Percentiles rank a stretch among this genome's conserved stretches.
Conservation (phyloP, 2,888 invertebrate genomes). For the Yponomeuta malinellus region DNA sequence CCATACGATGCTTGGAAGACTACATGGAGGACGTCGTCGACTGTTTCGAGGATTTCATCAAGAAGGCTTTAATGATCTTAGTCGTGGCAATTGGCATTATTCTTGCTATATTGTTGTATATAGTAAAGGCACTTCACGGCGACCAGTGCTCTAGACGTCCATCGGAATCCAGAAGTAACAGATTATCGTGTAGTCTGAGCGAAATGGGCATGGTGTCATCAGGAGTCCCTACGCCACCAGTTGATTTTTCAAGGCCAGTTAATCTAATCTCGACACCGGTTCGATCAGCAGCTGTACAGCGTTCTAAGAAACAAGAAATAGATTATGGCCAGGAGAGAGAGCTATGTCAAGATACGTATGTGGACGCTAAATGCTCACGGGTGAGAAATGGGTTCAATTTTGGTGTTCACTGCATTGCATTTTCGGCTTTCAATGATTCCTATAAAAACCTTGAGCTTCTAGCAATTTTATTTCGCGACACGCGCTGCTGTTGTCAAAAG, state of each 20-base stretch:
- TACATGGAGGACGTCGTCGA: slow-evolving; percentile 47
- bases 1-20: slow-evolving; percentile 28
- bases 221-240: neutral
- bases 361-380: neutral
- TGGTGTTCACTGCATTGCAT: too few species aligned
- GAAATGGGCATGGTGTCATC: neutral
- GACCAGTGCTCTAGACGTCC: neutral
- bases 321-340: neutral
- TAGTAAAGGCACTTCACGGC: neutral
- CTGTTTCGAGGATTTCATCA: slow-evolving; percentile 46
- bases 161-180: neutral
- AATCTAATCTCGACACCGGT: neutral
- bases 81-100: neutral
- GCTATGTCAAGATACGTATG: neutral
- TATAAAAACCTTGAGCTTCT: too few species aligned
- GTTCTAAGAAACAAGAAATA: neutral
- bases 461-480: too few species aligned
- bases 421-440: too few species aligned
- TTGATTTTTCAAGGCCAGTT: neutral
- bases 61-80: slow-evolving; percentile 16
- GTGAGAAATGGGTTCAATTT: neutral
- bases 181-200: neutral
- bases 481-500: too few species aligned
- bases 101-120: neutral
- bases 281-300: neutral